Conservation (phyloP, 2,888 invertebrate genomes). For the Diadegma fenestrale region DNA sequence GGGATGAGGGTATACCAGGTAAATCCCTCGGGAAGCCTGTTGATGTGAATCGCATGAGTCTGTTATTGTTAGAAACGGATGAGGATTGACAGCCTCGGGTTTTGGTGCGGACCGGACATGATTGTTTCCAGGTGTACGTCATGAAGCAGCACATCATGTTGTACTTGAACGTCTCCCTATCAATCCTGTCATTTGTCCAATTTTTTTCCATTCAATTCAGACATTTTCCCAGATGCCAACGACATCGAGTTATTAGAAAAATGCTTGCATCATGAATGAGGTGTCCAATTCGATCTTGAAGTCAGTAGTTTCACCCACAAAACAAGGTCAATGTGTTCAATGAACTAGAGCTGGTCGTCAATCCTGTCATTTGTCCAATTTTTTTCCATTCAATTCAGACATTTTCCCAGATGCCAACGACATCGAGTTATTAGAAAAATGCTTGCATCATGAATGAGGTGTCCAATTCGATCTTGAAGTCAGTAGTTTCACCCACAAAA, state of each 20-base stretch:
- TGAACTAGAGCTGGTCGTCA: background rate
- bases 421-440: background rate
- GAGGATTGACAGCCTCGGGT: background rate
- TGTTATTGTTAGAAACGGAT: background rate
- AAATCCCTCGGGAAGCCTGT: constrained; percentile 1
- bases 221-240: background rate
- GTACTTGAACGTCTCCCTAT: background rate
- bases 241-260: background rate
- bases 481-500: background rate
- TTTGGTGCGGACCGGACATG: background rate
- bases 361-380: background rate
- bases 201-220: background rate
- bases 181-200: background rate
- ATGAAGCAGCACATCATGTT: background rate
- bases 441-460: background rate
- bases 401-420: background rate
- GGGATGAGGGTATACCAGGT: background rate
- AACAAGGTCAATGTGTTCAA: background rate
- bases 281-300: background rate
- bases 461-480: background rate
- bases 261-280: background rate
- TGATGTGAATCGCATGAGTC: background rate
- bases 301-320: background rate
- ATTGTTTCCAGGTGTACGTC: background rate
- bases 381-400: background rate